phyloP scores from a whole-genome alignment of 1,140 invertebrate species.

The Drosophila orosa region DNA sequence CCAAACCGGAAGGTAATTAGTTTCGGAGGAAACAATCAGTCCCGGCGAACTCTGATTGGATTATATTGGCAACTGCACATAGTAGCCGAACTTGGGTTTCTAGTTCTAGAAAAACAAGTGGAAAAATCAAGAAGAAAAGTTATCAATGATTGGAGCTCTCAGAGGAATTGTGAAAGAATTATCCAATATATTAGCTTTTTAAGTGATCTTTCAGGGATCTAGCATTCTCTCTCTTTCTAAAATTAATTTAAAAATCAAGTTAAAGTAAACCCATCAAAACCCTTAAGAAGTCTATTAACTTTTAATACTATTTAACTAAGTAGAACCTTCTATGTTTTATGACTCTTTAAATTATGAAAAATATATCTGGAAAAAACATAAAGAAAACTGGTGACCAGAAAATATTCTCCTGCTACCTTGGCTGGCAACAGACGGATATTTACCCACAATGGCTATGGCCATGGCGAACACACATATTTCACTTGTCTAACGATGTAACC shows the following conservation, averaged over 20 bases:
- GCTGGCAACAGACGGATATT: conserved; percentile 32
- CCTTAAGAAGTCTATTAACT: not conserved
- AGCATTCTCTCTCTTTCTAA: no score
- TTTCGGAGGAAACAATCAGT: conserved; percentile 44
- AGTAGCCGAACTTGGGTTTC: no score
- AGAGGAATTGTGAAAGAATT: no score
- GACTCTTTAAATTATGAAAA: not conserved
- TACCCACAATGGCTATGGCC: conserved; percentile 33
- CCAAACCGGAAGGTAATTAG: conserved; percentile 33
- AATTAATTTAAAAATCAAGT: no score
- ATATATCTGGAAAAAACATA: not conserved
- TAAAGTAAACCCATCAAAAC: no score
- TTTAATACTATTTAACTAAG: not conserved
- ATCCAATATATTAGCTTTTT: no score
- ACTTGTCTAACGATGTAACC: conserved; percentile 67
- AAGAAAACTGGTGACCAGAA: not conserved
- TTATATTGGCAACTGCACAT: conserved; percentile 15
- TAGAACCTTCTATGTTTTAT: not conserved
- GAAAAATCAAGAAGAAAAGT: no score
- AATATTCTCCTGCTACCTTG: not conserved
- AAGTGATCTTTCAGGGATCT: no score
- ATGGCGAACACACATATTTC: conserved; percentile 52
- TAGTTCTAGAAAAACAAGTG: no score
- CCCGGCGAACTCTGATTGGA: conserved; percentile 20
- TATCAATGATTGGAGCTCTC: no score